Conservation (phyloP, 2,797 vertebrate species). For the Anas acuta region DNA sequence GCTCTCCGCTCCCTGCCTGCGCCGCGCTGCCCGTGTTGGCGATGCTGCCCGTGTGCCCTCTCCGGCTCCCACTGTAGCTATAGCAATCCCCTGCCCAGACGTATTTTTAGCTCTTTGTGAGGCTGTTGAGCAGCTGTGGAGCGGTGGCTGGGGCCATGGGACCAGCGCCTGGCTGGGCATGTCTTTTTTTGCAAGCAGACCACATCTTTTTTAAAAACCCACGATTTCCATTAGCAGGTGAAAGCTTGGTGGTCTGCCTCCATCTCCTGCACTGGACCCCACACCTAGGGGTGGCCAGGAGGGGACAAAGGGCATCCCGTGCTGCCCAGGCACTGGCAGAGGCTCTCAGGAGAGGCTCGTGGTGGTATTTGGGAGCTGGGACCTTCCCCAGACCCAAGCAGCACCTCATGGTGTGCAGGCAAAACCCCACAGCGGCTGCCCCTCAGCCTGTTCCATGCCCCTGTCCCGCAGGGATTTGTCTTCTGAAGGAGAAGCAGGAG, state of each 20-base stretch:
- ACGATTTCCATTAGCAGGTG: accelerated
- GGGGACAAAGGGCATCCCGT: neutral
- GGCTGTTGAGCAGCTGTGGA: slow-evolving; percentile 7
- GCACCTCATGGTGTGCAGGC: neutral
- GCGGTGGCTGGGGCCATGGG: neutral
- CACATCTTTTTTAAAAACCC: neutral
- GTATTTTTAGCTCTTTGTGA: slow-evolving; percentile 24
- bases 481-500: neutral
- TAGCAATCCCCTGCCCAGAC: neutral
- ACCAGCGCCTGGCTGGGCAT: neutral
- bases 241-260: neutral
- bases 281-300: neutral
- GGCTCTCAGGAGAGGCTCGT: neutral
- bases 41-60: neutral
- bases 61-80: neutral
- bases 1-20: neutral
- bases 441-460: neutral
- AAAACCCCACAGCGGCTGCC: too few relatives aligned
- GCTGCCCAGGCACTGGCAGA: accelerated
- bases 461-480: neutral
- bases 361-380: neutral
- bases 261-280: accelerated
- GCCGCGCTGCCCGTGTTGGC: neutral
- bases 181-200: neutral
- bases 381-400: neutral